phyloP scores from a whole-genome alignment of 2,888 invertebrate species.

The Pogonocherus hispidulus region DNA sequence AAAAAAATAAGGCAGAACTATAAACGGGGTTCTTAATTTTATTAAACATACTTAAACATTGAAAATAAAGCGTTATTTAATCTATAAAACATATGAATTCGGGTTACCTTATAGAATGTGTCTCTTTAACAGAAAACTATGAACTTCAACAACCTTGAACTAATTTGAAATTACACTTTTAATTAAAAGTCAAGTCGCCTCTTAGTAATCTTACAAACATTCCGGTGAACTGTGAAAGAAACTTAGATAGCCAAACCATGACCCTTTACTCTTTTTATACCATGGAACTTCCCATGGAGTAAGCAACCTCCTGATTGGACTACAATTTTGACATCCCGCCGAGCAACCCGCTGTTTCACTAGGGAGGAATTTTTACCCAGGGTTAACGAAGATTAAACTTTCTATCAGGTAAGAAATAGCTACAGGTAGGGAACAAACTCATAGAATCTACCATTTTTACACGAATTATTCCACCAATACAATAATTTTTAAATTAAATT shows the following conservation, averaged over 20 bases:
- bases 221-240: constrained; percentile 48
- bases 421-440: constrained; percentile 39
- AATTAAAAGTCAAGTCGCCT: constrained; percentile 46
- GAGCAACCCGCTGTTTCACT: constrained; percentile 57
- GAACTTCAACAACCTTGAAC: constrained; percentile 34
- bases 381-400: constrained; percentile 58
- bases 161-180: constrained; percentile 37
- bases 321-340: constrained; percentile 56
- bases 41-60: too few species aligned
- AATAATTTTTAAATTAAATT: not conserved
- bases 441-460: not conserved
- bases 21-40: too few species aligned
- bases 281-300: constrained; percentile 36
- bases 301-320: constrained; percentile 57
- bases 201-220: constrained; percentile 47
- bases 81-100: too few species aligned
- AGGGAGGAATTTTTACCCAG: constrained; percentile 55
- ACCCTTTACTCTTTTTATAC: too few species aligned
- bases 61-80: too few species aligned
- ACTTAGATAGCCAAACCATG: constrained; percentile 44
- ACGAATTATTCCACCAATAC: not conserved
- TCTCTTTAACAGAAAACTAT: constrained; percentile 34
- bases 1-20: too few species aligned
- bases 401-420: constrained; percentile 50
- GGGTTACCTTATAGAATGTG: constrained; percentile 39